phyloP scores from a whole-genome alignment of 2,113 vertebrate genomes.

The Bos indicus region DNA sequence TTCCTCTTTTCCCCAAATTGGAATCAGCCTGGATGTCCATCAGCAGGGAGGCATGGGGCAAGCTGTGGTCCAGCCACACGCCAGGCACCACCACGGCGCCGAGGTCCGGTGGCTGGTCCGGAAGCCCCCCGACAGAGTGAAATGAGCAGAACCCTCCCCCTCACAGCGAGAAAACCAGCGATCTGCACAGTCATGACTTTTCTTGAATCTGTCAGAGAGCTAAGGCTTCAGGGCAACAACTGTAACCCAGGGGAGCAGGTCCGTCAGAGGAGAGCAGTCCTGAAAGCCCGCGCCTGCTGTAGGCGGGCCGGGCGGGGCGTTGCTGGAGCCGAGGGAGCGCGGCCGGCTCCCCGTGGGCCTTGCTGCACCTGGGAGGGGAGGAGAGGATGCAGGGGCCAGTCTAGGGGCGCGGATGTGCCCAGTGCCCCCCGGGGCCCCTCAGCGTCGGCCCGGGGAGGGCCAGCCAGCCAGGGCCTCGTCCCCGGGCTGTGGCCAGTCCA shows the following conservation, averaged over 20 bases:
- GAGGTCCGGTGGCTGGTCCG: rapidly evolving
- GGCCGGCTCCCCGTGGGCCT: background rate
- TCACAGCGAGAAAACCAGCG: too few species aligned
- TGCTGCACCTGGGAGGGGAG: too few species aligned
- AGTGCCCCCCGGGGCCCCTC: rapidly evolving
- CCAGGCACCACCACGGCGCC: rapidly evolving
- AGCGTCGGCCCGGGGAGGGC: background rate
- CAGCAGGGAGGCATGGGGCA: background rate
- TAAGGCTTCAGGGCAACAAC: background rate
- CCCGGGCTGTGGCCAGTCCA: rapidly evolving
- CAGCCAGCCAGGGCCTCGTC: background rate
- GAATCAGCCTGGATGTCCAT: background rate
- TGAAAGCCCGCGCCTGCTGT: too few species aligned
- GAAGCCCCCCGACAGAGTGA: background rate
- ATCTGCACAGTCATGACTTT: rapidly evolving
- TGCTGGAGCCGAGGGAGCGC: background rate
- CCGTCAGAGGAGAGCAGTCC: background rate
- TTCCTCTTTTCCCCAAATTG: background rate
- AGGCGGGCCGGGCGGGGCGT: rapidly evolving
- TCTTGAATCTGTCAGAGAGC: background rate
- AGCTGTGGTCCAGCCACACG: rapidly evolving
- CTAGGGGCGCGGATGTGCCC: background rate
- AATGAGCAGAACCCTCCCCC: background rate
- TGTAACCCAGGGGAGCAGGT: too few species aligned
- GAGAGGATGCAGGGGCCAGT: rapidly evolving